Percentiles rank a stretch among this genome's conserved stretches.
Evolutionary conservation across 2,113 vertebrate genomes (phyloP).

Genomic region (Eulacestoma nigropectus): DNA sequence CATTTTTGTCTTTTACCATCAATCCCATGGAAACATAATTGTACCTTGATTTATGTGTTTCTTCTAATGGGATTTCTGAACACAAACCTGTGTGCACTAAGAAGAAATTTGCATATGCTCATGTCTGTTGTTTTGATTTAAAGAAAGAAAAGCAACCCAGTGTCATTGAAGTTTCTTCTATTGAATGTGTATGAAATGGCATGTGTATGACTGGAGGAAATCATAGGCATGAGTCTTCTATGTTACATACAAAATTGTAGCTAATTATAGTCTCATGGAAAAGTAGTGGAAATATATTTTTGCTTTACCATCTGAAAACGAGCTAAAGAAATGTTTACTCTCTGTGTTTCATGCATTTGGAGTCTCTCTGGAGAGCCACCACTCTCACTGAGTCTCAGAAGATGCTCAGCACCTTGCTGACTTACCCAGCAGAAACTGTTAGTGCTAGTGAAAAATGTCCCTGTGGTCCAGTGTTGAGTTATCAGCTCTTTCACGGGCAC

Average conservation of each 20-base stretch:
- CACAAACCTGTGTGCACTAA: neutral
- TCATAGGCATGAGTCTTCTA: neutral
- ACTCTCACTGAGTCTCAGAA: neutral
- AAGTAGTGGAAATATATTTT: neutral
- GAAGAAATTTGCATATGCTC: conserved; percentile 14
- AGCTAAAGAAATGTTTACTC: neutral
- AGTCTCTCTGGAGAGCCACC: neutral
- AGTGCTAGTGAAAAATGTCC: neutral
- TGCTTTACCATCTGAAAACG: neutral
- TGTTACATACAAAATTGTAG: neutral
- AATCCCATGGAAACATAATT: neutral
- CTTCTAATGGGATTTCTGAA: conserved; percentile 13
- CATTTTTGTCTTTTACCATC: neutral
- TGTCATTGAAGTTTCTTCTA: neutral
- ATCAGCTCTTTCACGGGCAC: neutral
- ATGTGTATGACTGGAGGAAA: neutral
- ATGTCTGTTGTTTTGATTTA: conserved; percentile 27
- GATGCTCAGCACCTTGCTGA: neutral
- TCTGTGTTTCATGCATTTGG: neutral
- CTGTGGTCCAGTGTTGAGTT: neutral
- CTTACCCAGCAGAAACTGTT: neutral
- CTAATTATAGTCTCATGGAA: neutral
- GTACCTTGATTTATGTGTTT: conserved; percentile 27
- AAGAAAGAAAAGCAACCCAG: neutral
- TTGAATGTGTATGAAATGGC: neutral